Conservation (phyloP, 2,113 vertebrate species). For the Phoxinus phoxinus region DNA sequence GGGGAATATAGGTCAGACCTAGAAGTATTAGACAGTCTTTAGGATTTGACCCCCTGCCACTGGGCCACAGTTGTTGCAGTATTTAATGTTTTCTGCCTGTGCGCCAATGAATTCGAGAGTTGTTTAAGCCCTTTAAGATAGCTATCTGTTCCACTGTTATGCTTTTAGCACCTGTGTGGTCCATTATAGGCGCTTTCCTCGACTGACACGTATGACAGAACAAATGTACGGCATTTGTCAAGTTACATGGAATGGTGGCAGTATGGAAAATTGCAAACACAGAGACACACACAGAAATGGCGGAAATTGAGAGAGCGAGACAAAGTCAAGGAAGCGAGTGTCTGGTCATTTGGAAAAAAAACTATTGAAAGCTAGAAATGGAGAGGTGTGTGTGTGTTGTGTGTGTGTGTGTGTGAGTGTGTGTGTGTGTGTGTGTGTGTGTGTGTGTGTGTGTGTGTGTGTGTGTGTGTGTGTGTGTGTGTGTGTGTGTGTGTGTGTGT, state of each 20-base stretch:
- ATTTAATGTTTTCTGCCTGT: constrained; percentile 67
- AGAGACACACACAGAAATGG: constrained; percentile 31
- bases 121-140: constrained; percentile 39
- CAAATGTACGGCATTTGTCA: not conserved
- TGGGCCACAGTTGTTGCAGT: constrained; percentile 58
- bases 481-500: constrained; percentile 3
- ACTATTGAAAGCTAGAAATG: constrained; percentile 26
- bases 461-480: too few relatives aligned
- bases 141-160: constrained; percentile 55
- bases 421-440: constrained; percentile 3
- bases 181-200: constrained; percentile 57
- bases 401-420: too few relatives aligned
- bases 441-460: not conserved
- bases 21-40: constrained; percentile 20
- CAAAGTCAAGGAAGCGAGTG: constrained; percentile 24
- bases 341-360: constrained; percentile 44
- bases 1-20: constrained; percentile 14
- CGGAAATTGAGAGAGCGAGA: not conserved
- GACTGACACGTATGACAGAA: not conserved
- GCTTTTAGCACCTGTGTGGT: constrained; percentile 72
- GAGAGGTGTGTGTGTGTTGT: not conserved
- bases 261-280: constrained; percentile 47
- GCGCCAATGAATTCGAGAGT: constrained; percentile 34
- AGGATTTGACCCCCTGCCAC: constrained; percentile 52
- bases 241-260: constrained; percentile 9